These are phyloP conservation scores for Drosophila tsacasi DNA, from an alignment of 1,140 invertebrate species.

Conservation along the genomic window DNA sequence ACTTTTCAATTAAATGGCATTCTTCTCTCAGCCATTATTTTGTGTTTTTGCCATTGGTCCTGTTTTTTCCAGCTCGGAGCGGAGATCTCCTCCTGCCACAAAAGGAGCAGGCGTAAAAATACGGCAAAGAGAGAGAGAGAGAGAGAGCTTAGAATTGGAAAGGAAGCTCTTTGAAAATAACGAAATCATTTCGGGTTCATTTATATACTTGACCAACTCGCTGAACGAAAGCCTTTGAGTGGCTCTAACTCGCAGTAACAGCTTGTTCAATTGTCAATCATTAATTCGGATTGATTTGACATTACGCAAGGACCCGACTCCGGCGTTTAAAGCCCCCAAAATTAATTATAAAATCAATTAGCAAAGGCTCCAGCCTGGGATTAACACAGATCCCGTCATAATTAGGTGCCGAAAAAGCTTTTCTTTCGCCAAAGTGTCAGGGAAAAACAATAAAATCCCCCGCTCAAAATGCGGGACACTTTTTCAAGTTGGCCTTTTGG, in stretches of 20 bases:
- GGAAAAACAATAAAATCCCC: constrained; percentile 56
- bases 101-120: constrained; percentile 22
- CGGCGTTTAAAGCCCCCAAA: constrained; percentile 55
- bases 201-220: constrained; percentile 38
- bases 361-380: constrained; percentile 45
- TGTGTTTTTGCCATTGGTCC: constrained; percentile 23
- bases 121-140: neutral
- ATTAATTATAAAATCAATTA: constrained; percentile 81
- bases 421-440: constrained; percentile 16
- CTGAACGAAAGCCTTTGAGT: constrained; percentile 16
- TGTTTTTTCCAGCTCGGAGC: constrained; percentile 8
- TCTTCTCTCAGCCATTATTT: constrained; percentile 41
- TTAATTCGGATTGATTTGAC: constrained; percentile 31
- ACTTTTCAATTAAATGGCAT: constrained; percentile 72
- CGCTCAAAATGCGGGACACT: constrained; percentile 17
- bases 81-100: constrained; percentile 23
- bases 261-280: constrained; percentile 48
- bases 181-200: constrained; percentile 42
- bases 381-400: constrained; percentile 77
- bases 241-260: constrained; percentile 3
- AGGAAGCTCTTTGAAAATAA: constrained; percentile 30
- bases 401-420: constrained; percentile 71
- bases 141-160: too few relatives aligned
- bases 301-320: constrained; percentile 26
- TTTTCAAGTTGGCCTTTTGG: constrained; percentile 37